Evolutionary conservation across 2,888 invertebrate genomes (phyloP), one percentile per base, ranked within the genome.

Genomic region (Chymomyza fuscimana): DNA sequence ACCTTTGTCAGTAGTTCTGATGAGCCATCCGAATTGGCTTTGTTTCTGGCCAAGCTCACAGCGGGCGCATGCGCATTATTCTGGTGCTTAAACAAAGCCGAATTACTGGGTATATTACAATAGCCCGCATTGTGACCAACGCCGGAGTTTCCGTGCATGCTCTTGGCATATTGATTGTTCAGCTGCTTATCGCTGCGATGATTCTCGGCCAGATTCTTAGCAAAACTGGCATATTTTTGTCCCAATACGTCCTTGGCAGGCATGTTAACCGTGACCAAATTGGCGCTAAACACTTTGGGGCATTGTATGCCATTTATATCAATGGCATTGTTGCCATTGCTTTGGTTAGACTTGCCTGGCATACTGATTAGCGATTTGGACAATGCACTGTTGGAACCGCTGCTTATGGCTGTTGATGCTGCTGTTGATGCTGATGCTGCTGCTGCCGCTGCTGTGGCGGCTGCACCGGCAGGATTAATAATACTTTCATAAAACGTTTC

Each of bases 211-310:
- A 93, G 90, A 92, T 94, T 91, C 74, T 93, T 94, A 63, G 94
- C 93, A 81, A 94, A 94, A 78, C 94, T 94, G 46, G 93, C 92
- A 22, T 94, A 92, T 86, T 94, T 94, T 9, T 94, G 94, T 0
- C 96, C 96, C 46, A 96, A 91, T 0, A 96, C 96, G 80, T 96
- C 96, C 91, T 95, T 96, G 0, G 96, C 96, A 0, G 96, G 96
- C 5, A 96, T 96, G 79, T 95, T 96, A 0, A 96, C 95, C 0
- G 96, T 96, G 9, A 96, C 91, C 7, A 95, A 94, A 86, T 96
- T 96, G 0, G 96, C 93, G 25, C 95, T 95, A 81, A 97, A 97
- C 0, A 97, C 96, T 92, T 97, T 97, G 0, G 96, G 96, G 0
- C 93, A 92, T 63, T 93, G 92, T 16, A 91, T 80, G 6, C 88